Conservation (phyloP, 2,888 invertebrate genomes). For the Coecobrya sp. region DNA sequence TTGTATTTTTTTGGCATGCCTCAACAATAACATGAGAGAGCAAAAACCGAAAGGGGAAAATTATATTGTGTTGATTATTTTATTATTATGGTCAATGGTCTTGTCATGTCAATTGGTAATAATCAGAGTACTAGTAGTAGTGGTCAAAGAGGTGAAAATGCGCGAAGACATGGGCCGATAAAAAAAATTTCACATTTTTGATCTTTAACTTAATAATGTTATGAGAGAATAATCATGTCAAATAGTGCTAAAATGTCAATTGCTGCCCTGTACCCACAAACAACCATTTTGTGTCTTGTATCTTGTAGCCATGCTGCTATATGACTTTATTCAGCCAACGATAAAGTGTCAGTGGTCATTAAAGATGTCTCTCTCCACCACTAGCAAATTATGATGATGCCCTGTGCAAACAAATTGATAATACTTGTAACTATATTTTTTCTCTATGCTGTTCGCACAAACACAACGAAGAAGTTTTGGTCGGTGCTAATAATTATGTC, state of each 20-base stretch:
- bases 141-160: constrained; percentile 45
- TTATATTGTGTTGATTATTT: not conserved
- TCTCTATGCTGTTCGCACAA: not conserved
- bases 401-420: constrained; percentile 45
- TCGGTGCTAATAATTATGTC: constrained; percentile 42
- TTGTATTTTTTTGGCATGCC: not conserved
- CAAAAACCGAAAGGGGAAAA: constrained; percentile 26
- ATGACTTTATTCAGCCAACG: constrained; percentile 21
- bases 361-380: not conserved
- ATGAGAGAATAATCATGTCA: constrained; percentile 24
- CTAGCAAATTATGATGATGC: not conserved
- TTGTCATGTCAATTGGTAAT: constrained; percentile 48
- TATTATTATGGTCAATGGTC: constrained; percentile 18
- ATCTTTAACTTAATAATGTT: constrained; percentile 14
- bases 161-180: not conserved
- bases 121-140: constrained; percentile 37
- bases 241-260: constrained; percentile 46
- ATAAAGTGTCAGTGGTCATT: constrained; percentile 29
- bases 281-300: too few relatives aligned
- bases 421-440: too few relatives aligned
- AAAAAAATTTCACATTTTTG: constrained; percentile 27
- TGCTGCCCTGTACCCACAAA: constrained; percentile 24
- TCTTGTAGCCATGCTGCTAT: not conserved
- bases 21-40: not conserved
- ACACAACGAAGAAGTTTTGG: not conserved